These are phyloP conservation scores for Acromyrmex echinatior DNA, from an alignment of 1,140 invertebrate species.

Conservation along the genomic window DNA sequence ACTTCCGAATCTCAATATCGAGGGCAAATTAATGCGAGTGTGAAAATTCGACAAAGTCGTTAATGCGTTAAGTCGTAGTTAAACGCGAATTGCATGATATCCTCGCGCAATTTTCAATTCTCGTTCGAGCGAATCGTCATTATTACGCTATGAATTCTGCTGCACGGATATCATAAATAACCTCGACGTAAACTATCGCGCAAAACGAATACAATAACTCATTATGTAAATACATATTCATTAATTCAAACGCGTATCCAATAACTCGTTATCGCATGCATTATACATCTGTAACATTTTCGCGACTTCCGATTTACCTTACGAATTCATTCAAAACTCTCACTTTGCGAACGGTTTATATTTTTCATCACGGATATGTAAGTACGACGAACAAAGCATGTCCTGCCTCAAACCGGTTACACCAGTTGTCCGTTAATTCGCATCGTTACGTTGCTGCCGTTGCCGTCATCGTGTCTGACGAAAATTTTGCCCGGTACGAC, in stretches of 20 bases:
- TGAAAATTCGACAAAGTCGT: conserved; percentile 20
- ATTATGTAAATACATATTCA: conserved; percentile 55
- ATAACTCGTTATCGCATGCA: conserved; percentile 40
- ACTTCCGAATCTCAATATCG: neutral
- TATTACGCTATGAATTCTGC: conserved; percentile 14
- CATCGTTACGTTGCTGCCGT: neutral
- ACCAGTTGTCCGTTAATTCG: conserved; percentile 64
- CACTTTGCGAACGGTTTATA: conserved; percentile 47
- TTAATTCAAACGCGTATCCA: conserved; percentile 28
- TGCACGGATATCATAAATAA: conserved; percentile 36
- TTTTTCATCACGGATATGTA: conserved; percentile 5
- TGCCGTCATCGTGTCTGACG: neutral
- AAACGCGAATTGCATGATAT: conserved; percentile 20
- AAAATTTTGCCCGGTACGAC: conserved; percentile 54
- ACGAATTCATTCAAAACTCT: conserved; percentile 49
- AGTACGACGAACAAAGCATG: neutral
- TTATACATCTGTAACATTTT: conserved; percentile 21
- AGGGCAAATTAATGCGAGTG: conserved; percentile 2
- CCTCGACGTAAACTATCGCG: conserved; percentile 1
- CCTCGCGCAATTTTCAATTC: conserved; percentile 16
- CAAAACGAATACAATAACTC: conserved; percentile 47
- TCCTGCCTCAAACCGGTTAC: conserved; percentile 40
- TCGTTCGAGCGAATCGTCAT: conserved; percentile 4
- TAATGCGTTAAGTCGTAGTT: conserved; percentile 14
- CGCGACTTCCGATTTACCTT: neutral